Percentiles rank a stretch among this genome's conserved stretches.
Conservation (phyloP, 2,113 vertebrate species). For the Varanus salvator region DNA sequence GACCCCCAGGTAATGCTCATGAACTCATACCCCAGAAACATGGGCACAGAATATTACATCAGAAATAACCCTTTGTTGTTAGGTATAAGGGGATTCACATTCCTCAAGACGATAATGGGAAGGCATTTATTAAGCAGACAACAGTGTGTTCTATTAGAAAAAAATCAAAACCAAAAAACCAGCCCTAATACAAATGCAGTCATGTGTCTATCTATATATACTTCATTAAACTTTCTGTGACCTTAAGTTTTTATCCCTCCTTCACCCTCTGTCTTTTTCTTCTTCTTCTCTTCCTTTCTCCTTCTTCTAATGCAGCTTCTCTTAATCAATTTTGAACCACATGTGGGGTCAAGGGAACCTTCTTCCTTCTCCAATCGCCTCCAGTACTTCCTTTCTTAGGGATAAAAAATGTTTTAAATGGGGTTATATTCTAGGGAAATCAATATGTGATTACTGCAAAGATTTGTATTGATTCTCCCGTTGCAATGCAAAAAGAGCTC, state of each 20-base stretch:
- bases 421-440: constrained; percentile 93
- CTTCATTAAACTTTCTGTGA: constrained; percentile 89
- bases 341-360: constrained; percentile 89
- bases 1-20: too few species aligned
- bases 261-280: not conserved
- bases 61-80: not conserved
- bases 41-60: not conserved
- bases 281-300: constrained; percentile 46
- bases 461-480: constrained; percentile 88
- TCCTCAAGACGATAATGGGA: constrained; percentile 80
- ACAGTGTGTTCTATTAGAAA: constrained; percentile 57
- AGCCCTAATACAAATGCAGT: constrained; percentile 85
- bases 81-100: constrained; percentile 74
- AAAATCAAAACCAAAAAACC: constrained; percentile 67
- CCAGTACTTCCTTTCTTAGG: constrained; percentile 84
- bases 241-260: constrained; percentile 68
- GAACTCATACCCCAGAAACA: not conserved
- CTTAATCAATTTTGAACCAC: constrained; percentile 96
- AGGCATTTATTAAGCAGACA: constrained; percentile 85
- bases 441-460: constrained; percentile 97
- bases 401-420: constrained; percentile 92
- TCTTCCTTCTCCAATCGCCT: constrained; percentile 89
- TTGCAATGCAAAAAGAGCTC: constrained; percentile 85
- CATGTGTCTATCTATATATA: constrained; percentile 82
- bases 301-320: constrained; percentile 81